Evolutionary conservation across 2,888 invertebrate genomes (phyloP).

Genomic region (Euplexia lucipara): DNA sequence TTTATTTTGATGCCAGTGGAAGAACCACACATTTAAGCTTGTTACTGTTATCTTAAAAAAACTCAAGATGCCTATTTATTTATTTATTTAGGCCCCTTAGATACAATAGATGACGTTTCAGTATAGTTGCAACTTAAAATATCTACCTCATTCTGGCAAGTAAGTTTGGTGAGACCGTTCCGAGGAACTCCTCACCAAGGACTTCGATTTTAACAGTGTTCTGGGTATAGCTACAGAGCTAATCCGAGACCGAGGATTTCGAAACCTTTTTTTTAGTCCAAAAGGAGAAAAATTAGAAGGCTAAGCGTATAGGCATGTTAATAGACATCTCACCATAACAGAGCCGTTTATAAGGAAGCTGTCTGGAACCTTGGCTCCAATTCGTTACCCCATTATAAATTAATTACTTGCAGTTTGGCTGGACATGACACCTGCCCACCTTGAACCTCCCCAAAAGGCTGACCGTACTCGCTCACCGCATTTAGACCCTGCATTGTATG

Average conservation of each 20-base stretch:
- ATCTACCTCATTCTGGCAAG: not conserved
- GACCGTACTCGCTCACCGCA: constrained; percentile 28
- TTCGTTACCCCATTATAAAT: constrained; percentile 38
- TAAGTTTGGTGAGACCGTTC: not conserved
- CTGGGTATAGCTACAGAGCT: too few relatives aligned
- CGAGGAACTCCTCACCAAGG: not conserved
- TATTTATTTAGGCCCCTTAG: too few relatives aligned
- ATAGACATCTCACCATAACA: not conserved
- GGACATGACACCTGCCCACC: constrained; percentile 32
- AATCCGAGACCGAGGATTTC: too few relatives aligned
- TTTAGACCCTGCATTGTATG: constrained; percentile 49
- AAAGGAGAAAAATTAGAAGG: too few relatives aligned
- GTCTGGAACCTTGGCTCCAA: constrained; percentile 26
- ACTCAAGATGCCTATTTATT: too few relatives aligned
- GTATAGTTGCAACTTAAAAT: not conserved
- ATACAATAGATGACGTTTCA: not conserved
- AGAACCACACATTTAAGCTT: not conserved
- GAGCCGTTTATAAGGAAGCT: constrained; percentile 13
- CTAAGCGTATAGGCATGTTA: not conserved
- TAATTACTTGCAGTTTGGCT: constrained; percentile 32
- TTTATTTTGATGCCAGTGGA: not conserved
- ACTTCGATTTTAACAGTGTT: not conserved
- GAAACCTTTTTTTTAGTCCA: too few relatives aligned
- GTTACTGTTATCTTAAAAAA: too few relatives aligned
- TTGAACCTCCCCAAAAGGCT: constrained; percentile 53